These are phyloP conservation scores for Nesometra sesokonis DNA, from an alignment of 35 echinoderm and acorn worm species.

Conservation along the genomic window DNA sequence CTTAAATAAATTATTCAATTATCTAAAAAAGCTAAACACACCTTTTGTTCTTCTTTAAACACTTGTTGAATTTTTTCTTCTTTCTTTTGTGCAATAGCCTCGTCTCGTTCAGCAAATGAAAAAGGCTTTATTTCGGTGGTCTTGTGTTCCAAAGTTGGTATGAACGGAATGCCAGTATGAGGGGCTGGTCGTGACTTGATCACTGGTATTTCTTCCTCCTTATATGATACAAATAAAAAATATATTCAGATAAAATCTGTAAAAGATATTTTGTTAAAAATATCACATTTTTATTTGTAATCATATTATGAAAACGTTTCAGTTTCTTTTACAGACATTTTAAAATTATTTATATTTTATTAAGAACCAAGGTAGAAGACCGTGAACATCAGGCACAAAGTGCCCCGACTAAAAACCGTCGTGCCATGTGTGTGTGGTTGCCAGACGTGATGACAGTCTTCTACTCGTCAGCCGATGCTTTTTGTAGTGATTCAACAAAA, in stretches of 20 bases:
- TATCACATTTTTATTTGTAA: too few relatives aligned
- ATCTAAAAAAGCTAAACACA: neutral
- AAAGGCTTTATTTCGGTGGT: constrained; percentile 56
- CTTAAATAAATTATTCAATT: neutral
- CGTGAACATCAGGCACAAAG: too few relatives aligned
- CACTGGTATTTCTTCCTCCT: constrained; percentile 28
- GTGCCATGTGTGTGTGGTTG: too few relatives aligned
- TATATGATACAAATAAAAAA: too few relatives aligned
- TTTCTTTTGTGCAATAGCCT: constrained; percentile 48
- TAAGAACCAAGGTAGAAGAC: too few relatives aligned
- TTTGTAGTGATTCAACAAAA: too few relatives aligned
- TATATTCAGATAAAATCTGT: too few relatives aligned
- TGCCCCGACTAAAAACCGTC: too few relatives aligned
- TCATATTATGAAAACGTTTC: neutral
- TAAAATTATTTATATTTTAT: too few relatives aligned
- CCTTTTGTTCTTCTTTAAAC: constrained; percentile 67
- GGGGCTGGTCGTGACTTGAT: constrained; percentile 43
- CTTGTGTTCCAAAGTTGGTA: constrained; percentile 52
- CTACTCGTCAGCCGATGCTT: too few relatives aligned
- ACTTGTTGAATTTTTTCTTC: constrained; percentile 80
- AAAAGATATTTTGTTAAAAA: too few relatives aligned
- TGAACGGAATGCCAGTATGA: constrained; percentile 53
- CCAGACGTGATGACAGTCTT: too few relatives aligned
- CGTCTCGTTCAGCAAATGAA: constrained; percentile 64
- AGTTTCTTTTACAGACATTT: neutral